Base-by-base conservation (phyloP, 2,113 vertebrate genomes). In the Silurus meridionalis region DNA sequence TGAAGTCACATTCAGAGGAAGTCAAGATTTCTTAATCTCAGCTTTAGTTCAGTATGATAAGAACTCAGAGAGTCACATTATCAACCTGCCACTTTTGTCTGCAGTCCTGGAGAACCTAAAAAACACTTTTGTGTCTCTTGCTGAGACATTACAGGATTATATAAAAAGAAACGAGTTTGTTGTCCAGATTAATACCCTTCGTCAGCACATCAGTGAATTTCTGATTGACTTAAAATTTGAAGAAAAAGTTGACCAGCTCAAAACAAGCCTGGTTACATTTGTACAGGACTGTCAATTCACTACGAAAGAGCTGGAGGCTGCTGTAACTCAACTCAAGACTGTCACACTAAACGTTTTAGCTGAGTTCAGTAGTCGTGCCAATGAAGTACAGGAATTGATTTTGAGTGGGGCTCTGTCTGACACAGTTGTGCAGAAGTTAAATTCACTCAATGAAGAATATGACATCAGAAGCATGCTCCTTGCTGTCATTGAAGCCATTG, bases 31-130 rank as follows among this genome's bases (percentile, higher is more conserved):
- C 86, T 89, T 93, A 21, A 80, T 98, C 69, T 95, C 95, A 90
- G 95, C 95, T 67, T 95, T 94, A 87, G 83, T 97, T 48, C 97
- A 96, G 87, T 99, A 99, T 85, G 97, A 99, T 92, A 99, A 98
- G 93, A 99, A 94, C 87, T 94, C 94, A 87, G 91, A 97, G 8
- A 91, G 93, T 72, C 97, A 95, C 46, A 60, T 95, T 9, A 95
- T 99, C 88, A 91, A 92, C 53, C 84, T 99, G 25, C 97, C 97
- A 6, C 91, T 97, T 64, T 80, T 97, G 0, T 95, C 96, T n/a
- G 84, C 90, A 60, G 90, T 95, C 89, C 91, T 97, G 90, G 96
- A 97, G 90, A 92, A 85, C 86, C 89, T 96, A 72, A 96, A 94
- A 91, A 61, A 46, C 19, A 37, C 89, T 15, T 21, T 95, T 85